Evolutionary conservation across 2,888 invertebrate genomes (phyloP).

Genomic region (Pogonocherus hispidulus): DNA sequence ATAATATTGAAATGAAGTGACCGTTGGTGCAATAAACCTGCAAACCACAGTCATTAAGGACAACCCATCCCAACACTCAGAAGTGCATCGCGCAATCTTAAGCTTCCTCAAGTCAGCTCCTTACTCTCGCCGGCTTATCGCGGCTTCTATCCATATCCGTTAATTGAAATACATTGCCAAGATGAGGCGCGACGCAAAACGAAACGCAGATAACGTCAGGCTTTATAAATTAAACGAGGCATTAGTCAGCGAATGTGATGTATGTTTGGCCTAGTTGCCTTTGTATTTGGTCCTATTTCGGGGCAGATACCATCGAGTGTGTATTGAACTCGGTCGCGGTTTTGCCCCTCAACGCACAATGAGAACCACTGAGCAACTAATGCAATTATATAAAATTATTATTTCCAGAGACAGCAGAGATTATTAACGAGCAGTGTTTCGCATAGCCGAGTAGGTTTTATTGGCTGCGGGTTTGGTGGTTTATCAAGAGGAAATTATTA

Average conservation of each 20-base stretch:
- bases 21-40: too few species aligned
- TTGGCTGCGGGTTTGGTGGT: neutral
- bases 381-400: neutral
- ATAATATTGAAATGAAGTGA: too few species aligned
- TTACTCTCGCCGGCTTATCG: neutral
- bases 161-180: slow-evolving; percentile 23
- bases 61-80: neutral
- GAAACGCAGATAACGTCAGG: slow-evolving; percentile 11
- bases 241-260: slow-evolving; percentile 16
- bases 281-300: neutral
- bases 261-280: slow-evolving; percentile 1
- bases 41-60: neutral
- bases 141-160: slow-evolving; percentile 3
- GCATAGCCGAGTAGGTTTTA: neutral
- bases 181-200: slow-evolving; percentile 9
- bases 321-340: neutral
- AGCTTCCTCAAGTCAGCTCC: neutral
- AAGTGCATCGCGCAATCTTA: neutral
- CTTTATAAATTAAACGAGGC: slow-evolving; percentile 14
- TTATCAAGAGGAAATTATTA: neutral
- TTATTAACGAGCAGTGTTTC: neutral
- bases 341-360: neutral
- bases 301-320: neutral
- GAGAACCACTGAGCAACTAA: neutral
- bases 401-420: neutral